phyloP scores from a whole-genome alignment of 2,888 invertebrate genomes.

The Perdita meconis region DNA sequence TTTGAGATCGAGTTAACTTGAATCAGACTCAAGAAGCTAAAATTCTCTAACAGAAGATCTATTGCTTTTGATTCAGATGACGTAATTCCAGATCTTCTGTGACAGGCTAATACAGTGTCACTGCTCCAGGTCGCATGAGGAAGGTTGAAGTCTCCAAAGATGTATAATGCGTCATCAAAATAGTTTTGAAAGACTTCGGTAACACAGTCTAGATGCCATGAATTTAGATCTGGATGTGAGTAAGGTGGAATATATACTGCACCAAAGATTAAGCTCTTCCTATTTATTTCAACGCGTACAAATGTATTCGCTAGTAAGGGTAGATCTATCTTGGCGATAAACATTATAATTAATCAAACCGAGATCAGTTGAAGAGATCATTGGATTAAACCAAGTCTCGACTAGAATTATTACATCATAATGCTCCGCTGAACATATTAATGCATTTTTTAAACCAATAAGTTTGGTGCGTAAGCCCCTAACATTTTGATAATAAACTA shows the following conservation, averaged over 20 bases:
- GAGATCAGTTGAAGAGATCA: background rate
- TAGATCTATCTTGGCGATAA: background rate
- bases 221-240: background rate
- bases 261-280: too few relatives aligned
- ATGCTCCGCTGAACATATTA: background rate
- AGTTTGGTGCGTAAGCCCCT: background rate
- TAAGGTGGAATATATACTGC: background rate
- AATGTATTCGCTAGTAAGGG: background rate
- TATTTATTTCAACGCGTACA: too few relatives aligned
- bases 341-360: background rate
- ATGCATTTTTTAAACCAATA: background rate
- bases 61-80: too few relatives aligned
- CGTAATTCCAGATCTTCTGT: too few relatives aligned
- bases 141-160: too few relatives aligned
- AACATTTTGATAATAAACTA: constrained; percentile 5
- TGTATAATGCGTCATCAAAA: too few relatives aligned
- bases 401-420: background rate
- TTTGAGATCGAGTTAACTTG: too few relatives aligned
- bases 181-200: constrained; percentile 3
- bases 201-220: background rate
- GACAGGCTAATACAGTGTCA: too few relatives aligned
- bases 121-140: too few relatives aligned
- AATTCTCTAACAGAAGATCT: too few relatives aligned
- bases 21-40: too few relatives aligned
- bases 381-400: background rate